These are phyloP conservation scores for Heterochromis multidens DNA, from an alignment of 2,113 vertebrate genomes.

Conservation along the genomic window DNA sequence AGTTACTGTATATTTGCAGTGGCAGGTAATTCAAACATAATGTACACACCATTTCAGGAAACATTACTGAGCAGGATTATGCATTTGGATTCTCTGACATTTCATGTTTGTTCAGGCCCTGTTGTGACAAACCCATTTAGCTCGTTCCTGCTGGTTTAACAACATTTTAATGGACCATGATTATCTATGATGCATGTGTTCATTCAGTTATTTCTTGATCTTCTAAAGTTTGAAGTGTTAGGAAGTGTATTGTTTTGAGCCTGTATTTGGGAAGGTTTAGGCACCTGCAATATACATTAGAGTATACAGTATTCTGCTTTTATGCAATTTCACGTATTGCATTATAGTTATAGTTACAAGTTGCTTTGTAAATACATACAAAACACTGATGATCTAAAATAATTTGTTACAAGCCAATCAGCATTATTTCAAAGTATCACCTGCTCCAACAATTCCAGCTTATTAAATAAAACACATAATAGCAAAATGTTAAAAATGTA, in stretches of 20 bases:
- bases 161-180: background rate
- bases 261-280: background rate
- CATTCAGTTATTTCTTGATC: background rate
- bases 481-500: background rate
- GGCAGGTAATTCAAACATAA: slow-evolving; percentile 57
- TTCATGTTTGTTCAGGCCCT: slow-evolving; percentile 12
- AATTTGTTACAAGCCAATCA: background rate
- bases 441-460: background rate
- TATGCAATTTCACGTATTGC: background rate
- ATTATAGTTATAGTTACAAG: background rate
- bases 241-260: background rate
- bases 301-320: background rate
- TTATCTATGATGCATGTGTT: slow-evolving; percentile 18
- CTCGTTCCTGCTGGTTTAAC: background rate
- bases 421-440: background rate
- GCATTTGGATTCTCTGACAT: slow-evolving; percentile 1
- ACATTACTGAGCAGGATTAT: slow-evolving; percentile 24
- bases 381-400: background rate
- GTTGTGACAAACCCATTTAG: slow-evolving; percentile 29
- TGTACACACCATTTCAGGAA: slow-evolving; percentile 32
- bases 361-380: background rate
- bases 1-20: slow-evolving; percentile 44
- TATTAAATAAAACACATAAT: background rate
- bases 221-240: background rate
- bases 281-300: background rate